phyloP scores from a whole-genome alignment of 2,797 vertebrate genomes.

The Hydrolagus colliei region DNA sequence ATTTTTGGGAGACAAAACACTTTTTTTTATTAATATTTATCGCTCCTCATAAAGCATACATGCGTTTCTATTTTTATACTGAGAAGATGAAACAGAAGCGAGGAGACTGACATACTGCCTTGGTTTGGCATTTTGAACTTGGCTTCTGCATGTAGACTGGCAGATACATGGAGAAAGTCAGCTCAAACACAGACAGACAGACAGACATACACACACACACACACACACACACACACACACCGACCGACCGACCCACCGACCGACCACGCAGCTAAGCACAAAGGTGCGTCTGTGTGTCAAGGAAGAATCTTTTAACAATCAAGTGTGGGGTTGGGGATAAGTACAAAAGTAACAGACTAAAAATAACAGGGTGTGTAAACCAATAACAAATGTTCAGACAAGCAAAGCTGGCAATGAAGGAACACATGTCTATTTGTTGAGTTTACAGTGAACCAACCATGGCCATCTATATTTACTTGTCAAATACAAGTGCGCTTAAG shows the following conservation, averaged over 20 bases:
- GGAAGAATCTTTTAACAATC: slow-evolving; percentile 43
- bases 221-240: slow-evolving; percentile 23
- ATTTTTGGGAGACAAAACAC: slow-evolving; percentile 50
- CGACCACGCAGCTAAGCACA: slow-evolving; percentile 29
- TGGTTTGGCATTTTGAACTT: slow-evolving; percentile 57
- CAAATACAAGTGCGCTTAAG: slow-evolving; percentile 32
- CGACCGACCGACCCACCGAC: slow-evolving; percentile 36
- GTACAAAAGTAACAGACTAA: slow-evolving; percentile 52
- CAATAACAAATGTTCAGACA: slow-evolving; percentile 37
- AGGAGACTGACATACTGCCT: not conserved
- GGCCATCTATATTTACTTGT: slow-evolving; percentile 40
- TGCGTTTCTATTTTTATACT: slow-evolving; percentile 36
- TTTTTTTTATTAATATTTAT: slow-evolving; percentile 39
- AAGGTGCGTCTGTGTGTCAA: slow-evolving; percentile 11
- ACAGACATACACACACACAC: slow-evolving; percentile 35
- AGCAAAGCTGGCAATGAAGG: slow-evolving; percentile 38
- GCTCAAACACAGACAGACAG: slow-evolving; percentile 38
- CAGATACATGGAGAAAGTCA: not conserved
- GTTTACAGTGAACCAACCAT: slow-evolving; percentile 33
- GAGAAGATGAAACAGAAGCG: slow-evolving; percentile 11
- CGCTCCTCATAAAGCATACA: slow-evolving; percentile 46
- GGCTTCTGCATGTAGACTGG: slow-evolving; percentile 34
- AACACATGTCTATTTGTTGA: slow-evolving; percentile 42
- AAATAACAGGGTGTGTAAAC: slow-evolving; percentile 47
- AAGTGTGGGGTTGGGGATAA: slow-evolving; percentile 34